A percentile compares a stretch with the other conserved stretches of the same genome.
These are phyloP conservation scores for Heliothis peltigera DNA, from an alignment of 2,888 invertebrate species.

Conservation along the genomic window DNA sequence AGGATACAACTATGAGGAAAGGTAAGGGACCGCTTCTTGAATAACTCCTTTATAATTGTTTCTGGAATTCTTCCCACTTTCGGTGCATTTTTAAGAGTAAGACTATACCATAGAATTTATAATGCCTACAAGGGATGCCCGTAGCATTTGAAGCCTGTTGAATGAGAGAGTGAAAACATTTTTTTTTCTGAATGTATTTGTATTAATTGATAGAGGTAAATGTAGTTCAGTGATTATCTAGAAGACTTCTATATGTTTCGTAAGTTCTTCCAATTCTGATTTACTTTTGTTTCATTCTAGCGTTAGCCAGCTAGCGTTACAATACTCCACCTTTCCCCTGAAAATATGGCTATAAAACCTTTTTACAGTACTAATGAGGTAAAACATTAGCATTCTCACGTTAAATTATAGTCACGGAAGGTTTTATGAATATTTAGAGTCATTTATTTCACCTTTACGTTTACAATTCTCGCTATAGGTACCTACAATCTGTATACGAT, in stretches of 20 bases:
- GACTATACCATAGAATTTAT: background rate
- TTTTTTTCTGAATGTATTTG: no score
- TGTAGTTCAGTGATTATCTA: background rate
- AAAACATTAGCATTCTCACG: conserved; percentile 51
- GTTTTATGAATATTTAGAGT: conserved; percentile 16
- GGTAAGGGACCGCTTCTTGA: conserved; percentile 70
- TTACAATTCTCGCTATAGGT: conserved; percentile 6
- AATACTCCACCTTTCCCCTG: conserved; percentile 4
- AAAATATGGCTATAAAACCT: conserved; percentile 29
- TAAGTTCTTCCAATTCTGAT: background rate
- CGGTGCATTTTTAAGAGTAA: conserved; percentile 10
- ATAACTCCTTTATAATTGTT: conserved; percentile 19
- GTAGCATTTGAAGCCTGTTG: background rate
- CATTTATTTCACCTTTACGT: conserved; percentile 16
- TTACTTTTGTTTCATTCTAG: conserved; percentile 1
- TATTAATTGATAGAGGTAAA: no score
- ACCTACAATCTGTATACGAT: background rate
- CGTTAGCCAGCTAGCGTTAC: background rate
- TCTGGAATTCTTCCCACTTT: conserved; percentile 32
- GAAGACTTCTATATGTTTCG: background rate
- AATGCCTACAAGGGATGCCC: background rate
- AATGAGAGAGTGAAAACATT: no score
- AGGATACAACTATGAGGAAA: conserved; percentile 82
- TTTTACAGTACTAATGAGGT: conserved; percentile 52
- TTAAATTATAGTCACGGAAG: conserved; percentile 52